Percentiles rank a stretch among this genome's conserved stretches.
Conservation (phyloP, 2,113 vertebrate species). For the Chinchilla lanigera region DNA sequence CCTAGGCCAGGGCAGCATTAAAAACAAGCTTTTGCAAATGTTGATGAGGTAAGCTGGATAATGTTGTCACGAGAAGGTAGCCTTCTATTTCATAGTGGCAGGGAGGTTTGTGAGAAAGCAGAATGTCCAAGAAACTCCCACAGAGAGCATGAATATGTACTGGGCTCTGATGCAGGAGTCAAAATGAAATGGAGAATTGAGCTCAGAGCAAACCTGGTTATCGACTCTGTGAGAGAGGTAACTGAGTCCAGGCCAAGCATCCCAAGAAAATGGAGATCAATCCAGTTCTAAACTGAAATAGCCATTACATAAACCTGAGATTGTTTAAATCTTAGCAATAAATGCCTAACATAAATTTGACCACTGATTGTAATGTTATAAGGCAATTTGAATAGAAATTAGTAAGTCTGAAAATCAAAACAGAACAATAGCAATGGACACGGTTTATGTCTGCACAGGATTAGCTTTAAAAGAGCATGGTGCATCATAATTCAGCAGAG, state of each 20-base stretch:
- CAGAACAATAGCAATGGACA: background rate
- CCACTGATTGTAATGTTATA: background rate
- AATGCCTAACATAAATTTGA: slow-evolving; percentile 38
- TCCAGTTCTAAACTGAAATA: background rate
- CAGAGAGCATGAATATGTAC: slow-evolving; percentile 31
- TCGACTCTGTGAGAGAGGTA: background rate
- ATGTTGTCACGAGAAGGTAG: slow-evolving; percentile 30
- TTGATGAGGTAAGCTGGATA: slow-evolving; percentile 17
- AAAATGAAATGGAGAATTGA: background rate
- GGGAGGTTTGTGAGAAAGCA: slow-evolving; percentile 37
- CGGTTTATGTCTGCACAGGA: background rate
- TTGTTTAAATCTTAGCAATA: slow-evolving; percentile 25
- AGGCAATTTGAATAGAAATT: background rate
- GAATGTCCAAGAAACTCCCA: slow-evolving; percentile 21
- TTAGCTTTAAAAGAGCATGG: slow-evolving; percentile 44
- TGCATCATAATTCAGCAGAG: slow-evolving; percentile 36
- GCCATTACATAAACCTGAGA: slow-evolving; percentile 10
- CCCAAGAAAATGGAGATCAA: slow-evolving; percentile 30
- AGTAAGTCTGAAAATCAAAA: slow-evolving; percentile 4
- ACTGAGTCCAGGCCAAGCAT: slow-evolving; percentile 11
- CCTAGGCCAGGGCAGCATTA: background rate
- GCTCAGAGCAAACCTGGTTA: slow-evolving; percentile 6
- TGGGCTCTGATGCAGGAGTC: background rate
- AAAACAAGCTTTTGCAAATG: slow-evolving; percentile 30
- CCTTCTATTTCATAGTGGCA: slow-evolving; percentile 2